Percentiles rank a stretch among this genome's conserved stretches.
Conservation (phyloP, 1,140 invertebrate species). For the Penaeus indicus region DNA sequence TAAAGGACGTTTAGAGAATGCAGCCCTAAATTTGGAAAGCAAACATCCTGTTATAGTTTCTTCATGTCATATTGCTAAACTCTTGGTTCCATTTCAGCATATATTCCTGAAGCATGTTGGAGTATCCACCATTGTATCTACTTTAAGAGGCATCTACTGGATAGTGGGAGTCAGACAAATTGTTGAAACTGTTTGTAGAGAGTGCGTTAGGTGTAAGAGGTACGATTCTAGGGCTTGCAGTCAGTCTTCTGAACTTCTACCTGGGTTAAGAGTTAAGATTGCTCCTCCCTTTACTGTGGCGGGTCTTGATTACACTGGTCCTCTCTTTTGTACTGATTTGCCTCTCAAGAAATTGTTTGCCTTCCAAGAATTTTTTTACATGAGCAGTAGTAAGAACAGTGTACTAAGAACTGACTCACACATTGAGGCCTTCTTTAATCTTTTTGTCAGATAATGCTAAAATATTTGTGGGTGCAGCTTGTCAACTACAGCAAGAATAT, state of each 20-base stretch:
- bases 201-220: conserved; percentile 19
- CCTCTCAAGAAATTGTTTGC: background rate
- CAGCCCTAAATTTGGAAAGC: too few relatives aligned
- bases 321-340: conserved; percentile 21
- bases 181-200: conserved; percentile 7
- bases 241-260: background rate
- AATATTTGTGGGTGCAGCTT: background rate
- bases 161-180: conserved; percentile 35
- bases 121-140: background rate
- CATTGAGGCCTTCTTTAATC: background rate
- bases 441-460: conserved; percentile 44
- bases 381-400: conserved; percentile 28
- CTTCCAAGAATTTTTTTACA: conserved; percentile 13
- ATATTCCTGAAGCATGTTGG: too few relatives aligned
- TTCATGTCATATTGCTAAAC: too few relatives aligned
- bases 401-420: conserved; percentile 25
- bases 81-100: too few relatives aligned
- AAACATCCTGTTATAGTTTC: too few relatives aligned
- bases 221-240: background rate
- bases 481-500: background rate
- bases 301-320: conserved; percentile 34
- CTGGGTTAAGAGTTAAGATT: conserved; percentile 5
- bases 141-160: background rate
- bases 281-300: conserved; percentile 33
- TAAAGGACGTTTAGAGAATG: too few relatives aligned